phyloP scores from a whole-genome alignment of 2,888 invertebrate species.

The Xestia xanthographa region DNA sequence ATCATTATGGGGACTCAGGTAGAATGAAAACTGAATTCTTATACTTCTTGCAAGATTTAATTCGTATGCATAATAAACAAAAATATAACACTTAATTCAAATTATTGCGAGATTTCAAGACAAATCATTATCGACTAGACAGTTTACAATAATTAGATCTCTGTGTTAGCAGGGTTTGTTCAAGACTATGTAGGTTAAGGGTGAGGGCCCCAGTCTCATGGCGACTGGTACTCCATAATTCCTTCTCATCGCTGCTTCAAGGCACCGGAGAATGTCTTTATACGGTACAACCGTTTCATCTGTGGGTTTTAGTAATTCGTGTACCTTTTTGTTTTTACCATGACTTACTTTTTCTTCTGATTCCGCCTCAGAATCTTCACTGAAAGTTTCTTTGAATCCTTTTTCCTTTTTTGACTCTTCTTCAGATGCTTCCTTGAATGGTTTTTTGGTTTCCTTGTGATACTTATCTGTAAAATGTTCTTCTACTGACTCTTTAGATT shows the following conservation, averaged over 20 bases:
- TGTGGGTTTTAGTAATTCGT: conserved; percentile 52
- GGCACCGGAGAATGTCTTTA: conserved; percentile 81
- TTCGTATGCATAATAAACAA: conserved; percentile 13
- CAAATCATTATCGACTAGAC: conserved; percentile 73
- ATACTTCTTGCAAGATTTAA: conserved; percentile 28
- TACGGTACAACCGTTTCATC: conserved; percentile 71
- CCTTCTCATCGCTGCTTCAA: conserved; percentile 76
- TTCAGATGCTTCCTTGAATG: conserved; percentile 15
- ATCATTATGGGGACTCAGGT: neutral
- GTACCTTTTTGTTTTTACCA: conserved; percentile 41
- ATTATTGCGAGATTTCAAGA: conserved; percentile 31
- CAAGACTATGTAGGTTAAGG: conserved; percentile 83
- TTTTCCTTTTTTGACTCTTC: conserved; percentile 29
- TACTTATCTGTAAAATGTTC: conserved; percentile 29
- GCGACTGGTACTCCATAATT: conserved; percentile 59
- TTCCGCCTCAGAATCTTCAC: conserved; percentile 26
- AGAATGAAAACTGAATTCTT: conserved; percentile 7
- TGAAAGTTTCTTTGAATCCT: conserved; percentile 22
- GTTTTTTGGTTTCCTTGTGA: conserved; percentile 12
- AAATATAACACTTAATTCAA: conserved; percentile 46
- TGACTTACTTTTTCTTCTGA: conserved; percentile 19
- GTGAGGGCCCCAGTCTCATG: conserved; percentile 70
- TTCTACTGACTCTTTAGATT: conserved; percentile 15
- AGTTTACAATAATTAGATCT: conserved; percentile 9
- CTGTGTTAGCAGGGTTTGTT: conserved; percentile 75